A percentile compares a stretch with the other conserved stretches of the same genome.
Conservation (phyloP, 2,888 invertebrate species). For the Lasioglossum figueresi region DNA sequence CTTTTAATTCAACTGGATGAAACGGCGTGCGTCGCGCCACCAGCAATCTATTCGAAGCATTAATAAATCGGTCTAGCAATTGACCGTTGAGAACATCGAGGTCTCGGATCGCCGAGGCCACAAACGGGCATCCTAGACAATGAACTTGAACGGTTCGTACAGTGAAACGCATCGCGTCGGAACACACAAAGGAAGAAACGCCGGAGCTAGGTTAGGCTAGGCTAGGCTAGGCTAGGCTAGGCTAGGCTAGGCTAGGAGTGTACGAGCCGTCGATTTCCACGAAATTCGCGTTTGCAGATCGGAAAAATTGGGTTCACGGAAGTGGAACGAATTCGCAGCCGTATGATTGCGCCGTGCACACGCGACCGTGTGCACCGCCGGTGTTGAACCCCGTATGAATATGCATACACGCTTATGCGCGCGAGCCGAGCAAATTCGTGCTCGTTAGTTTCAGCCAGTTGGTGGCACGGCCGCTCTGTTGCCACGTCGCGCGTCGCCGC, state of each 20-base stretch:
- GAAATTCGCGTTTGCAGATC: constrained; percentile 24
- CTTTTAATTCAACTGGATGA: background rate
- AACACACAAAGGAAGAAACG: background rate
- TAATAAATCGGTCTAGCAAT: background rate
- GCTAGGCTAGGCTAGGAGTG: background rate
- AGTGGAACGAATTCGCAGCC: constrained; percentile 62
- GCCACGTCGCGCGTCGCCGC: constrained; percentile 36
- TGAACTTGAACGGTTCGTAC: constrained; percentile 2
- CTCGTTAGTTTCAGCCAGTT: constrained; percentile 67
- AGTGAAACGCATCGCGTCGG: background rate
- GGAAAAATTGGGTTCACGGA: constrained; percentile 54
- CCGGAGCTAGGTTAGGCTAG: background rate
- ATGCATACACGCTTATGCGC: constrained; percentile 60
- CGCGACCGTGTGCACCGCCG: background rate
- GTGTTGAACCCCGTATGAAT: constrained; percentile 56
- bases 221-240: background rate
- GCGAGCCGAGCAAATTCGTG: constrained; percentile 60
- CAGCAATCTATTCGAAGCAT: background rate
- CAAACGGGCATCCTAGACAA: background rate
- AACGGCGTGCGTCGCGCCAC: background rate
- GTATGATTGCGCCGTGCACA: constrained; percentile 38
- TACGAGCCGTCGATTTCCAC: constrained; percentile 11
- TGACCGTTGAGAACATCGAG: background rate
- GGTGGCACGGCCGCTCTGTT: constrained; percentile 35
- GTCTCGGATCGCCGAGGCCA: background rate